Base-by-base conservation (phyloP, 2,113 vertebrate species). In the Himantopus leucocephalus region DNA sequence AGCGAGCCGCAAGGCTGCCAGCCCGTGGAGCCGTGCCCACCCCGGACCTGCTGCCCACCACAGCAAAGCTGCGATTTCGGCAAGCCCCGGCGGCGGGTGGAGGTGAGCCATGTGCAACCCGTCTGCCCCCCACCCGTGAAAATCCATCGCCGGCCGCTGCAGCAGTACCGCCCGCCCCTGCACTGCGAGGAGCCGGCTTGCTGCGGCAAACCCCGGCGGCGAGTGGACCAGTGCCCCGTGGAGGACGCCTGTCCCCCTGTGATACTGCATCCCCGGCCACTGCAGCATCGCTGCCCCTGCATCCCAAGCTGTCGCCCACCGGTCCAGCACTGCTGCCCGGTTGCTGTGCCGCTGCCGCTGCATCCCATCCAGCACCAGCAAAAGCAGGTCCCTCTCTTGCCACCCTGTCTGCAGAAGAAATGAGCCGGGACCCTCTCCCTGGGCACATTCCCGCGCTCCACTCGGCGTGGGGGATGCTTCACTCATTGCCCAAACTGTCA, bases 11-110 rank as follows among this genome's bases (percentile, higher is more conserved):
- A 4, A 39, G 55, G 59, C n/a, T 91, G 96, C 82, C 91, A 68
- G 6, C 32, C 75, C 12, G 0, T 12, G 23, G 29, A 86, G 29
- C 84, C 53, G 0, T 67, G 92, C 41, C 80, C 72, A 2, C 47
- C 58, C 1, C n/a, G 0, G 18, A 5, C 8, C 78, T 70, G 48
- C 83, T 74, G 39, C 77, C 70, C 88, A 0, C 6, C 93, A 8
- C 96, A 71, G 37, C 94, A 34, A 53, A 92, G 74, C 85, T 85
- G 85, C 45, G 6, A 14, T 8, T 8, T 2, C 4, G 32, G 27
- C 47, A 95, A 94, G 9, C 95, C 96, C 18, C 72, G 87, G 9
- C 62, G 96, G 34, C 58, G 96, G 16, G 95, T 96, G 80, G 96
- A 96, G 84, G 90, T 97, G 87, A 86, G 24, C 90, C 95, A 66